Evolutionary conservation across 30 jellyfish, hydroid and myxozoan genomes (phyloP).

Genomic region (Aurelia sp.): DNA sequence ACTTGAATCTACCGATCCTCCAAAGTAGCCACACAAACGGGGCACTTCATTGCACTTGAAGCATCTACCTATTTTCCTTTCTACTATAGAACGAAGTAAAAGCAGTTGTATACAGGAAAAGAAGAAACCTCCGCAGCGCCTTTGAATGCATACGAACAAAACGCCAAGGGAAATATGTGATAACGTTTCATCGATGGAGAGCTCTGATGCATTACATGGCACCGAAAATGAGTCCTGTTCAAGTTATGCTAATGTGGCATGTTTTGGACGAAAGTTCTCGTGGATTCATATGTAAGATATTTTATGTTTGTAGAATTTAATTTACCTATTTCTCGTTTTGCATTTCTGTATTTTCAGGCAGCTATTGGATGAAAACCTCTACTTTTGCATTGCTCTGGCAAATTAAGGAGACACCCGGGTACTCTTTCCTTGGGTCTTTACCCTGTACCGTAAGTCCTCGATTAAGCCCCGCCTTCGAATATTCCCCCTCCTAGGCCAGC

Average conservation of each 20-base stretch:
- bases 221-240: conserved; percentile 97
- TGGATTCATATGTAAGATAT: conserved; percentile 69
- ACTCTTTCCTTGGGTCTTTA: no score
- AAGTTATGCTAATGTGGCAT: conserved; percentile 90
- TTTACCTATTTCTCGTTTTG: no score
- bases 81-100: conserved; percentile 89
- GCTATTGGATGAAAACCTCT: no score
- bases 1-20: no score
- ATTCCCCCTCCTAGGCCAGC: no score
- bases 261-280: conserved; percentile 84
- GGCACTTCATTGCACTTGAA: neutral
- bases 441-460: no score
- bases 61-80: neutral
- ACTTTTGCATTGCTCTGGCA: no score
- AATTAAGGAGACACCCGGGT: no score
- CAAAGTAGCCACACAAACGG: neutral
- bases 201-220: conserved; percentile 88
- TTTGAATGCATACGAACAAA: conserved; percentile 83
- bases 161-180: conserved; percentile 77
- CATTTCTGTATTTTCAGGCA: no score
- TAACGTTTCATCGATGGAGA: conserved; percentile 93
- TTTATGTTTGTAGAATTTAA: no score
- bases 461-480: no score
- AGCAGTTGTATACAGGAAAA: conserved; percentile 92
- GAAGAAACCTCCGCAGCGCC: conserved; percentile 94